Evolutionary conservation across 2,797 vertebrate genomes (phyloP), one percentile per base, ranked within the genome.

Genomic region (Malacoraja senta): DNA sequence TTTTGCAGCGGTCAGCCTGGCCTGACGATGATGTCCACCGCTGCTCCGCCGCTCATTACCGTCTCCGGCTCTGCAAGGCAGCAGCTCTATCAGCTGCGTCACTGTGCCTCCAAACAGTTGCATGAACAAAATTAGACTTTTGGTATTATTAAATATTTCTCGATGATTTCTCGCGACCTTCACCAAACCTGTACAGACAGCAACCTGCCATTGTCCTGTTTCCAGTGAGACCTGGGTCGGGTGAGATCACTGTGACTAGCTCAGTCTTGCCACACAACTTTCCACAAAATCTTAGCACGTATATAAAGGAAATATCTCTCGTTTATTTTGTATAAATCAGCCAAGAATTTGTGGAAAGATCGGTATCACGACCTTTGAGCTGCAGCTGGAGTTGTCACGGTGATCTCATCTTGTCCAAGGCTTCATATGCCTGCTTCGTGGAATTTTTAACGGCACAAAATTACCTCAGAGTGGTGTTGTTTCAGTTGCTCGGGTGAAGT

Each of bases 401-500:
- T 88, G 84, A 88, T 68, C 61, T 68, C 63, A 88, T 68, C 17
- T 68, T 68, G n/a, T 68, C 84, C 63, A 68, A 19, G 35, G 84
- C 29, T 35, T 88, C 61, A 19, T 68, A 10, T 68, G 21, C n/a
- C 63, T 88, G 1, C 15, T 68, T 88, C 17, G 35, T 68, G 61
- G 84, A 68, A 68, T 88, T 68, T 35, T 21, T 35, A 68, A n/a
- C 61, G n/a, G 7, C 35, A 21, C 63, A 35, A 68, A 35, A 88
- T 88, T 88, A 35, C 61, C 63, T 88, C 84, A 88, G 24, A n/a
- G 8, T 88, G 1, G 17, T 88, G n/a, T 32, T 88, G 61, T 68
- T 65, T 86, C n/a, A 86, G 61, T 88, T 68, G n/a, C n/a, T 68
- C 84, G 65, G 84, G 61, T 35, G 84, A 65, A 88, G 63, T 21